Percentiles rank a stretch among this genome's conserved stretches.
phyloP scores from a whole-genome alignment of 92 coral and sea anemone species.

The Ricordea florida region DNA sequence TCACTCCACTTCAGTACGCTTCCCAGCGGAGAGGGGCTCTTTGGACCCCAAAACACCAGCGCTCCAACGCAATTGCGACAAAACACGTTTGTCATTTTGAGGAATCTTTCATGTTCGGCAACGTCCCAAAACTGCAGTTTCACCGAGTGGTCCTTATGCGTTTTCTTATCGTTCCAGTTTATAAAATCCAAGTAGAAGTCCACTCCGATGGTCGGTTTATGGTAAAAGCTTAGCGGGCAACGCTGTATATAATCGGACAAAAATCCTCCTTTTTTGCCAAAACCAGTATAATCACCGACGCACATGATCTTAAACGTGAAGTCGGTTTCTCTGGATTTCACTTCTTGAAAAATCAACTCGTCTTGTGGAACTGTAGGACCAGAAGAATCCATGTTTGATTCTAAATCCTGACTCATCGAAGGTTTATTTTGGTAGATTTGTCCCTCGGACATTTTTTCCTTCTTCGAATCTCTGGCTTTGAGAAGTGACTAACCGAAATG shows the following conservation, averaged over 20 bases:
- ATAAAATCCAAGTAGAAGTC: slow-evolving; percentile 84
- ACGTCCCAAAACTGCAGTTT: slow-evolving; percentile 94
- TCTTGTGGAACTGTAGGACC: slow-evolving; percentile 57
- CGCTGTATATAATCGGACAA: slow-evolving; percentile 80
- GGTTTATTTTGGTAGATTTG: too few relatives aligned
- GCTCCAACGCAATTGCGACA: slow-evolving; percentile 90
- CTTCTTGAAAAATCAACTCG: slow-evolving; percentile 75
- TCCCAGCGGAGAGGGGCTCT: slow-evolving; percentile 84
- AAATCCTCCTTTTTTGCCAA: slow-evolving; percentile 91
- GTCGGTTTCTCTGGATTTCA: slow-evolving; percentile 79
- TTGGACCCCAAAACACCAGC: slow-evolving; percentile 91
- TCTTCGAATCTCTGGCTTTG: slow-evolving; percentile 1
- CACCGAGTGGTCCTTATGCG: slow-evolving; percentile 60
- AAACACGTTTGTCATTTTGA: slow-evolving; percentile 81
- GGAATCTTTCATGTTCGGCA: slow-evolving; percentile 89
- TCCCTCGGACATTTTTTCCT: too few relatives aligned
- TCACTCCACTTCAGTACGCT: slow-evolving; percentile 85
- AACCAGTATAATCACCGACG: slow-evolving; percentile 89
- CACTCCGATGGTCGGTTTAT: slow-evolving; percentile 89
- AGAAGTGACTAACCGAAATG: too few relatives aligned
- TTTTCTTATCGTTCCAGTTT: slow-evolving; percentile 61
- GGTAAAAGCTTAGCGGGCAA: slow-evolving; percentile 84
- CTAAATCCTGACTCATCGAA: background rate
- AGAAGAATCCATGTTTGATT: slow-evolving; percentile 12
- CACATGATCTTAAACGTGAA: slow-evolving; percentile 89